Conservation (phyloP, 2,888 invertebrate species). For the Caenorhabditis auriculariae region DNA sequence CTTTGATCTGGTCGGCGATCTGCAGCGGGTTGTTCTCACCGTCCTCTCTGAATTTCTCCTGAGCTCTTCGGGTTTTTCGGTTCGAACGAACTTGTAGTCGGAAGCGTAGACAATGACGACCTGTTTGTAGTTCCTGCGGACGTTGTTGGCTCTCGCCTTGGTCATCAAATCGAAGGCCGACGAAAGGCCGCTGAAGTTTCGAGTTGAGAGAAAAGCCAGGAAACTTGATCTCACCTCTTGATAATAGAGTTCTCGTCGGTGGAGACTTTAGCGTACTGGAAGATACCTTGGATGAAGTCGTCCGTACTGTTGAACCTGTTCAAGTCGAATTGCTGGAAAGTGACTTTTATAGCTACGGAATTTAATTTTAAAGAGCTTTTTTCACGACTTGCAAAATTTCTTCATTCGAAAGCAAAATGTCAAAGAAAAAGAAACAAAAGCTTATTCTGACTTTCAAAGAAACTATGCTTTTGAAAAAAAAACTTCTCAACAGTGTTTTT, state of each 20-base stretch:
- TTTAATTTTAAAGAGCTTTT: too few relatives aligned
- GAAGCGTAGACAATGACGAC: slow-evolving; percentile 22
- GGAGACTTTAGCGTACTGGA: background rate
- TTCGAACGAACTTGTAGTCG: slow-evolving; percentile 11
- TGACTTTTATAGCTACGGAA: background rate
- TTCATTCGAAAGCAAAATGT: too few relatives aligned
- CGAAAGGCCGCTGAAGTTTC: slow-evolving; percentile 10
- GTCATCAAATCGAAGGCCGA: slow-evolving; percentile 13
- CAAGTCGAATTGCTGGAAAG: background rate
- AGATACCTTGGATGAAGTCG: background rate
- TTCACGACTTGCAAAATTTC: too few relatives aligned
- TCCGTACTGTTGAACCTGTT: background rate
- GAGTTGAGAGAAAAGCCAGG: too few relatives aligned
- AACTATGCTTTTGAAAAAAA: too few relatives aligned
- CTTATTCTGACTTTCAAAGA: too few relatives aligned
- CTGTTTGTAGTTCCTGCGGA: slow-evolving; percentile 11
- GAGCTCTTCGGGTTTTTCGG: slow-evolving; percentile 1
- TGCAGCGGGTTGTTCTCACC: slow-evolving; percentile 14
- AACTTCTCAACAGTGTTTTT: too few relatives aligned
- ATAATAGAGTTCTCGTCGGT: too few relatives aligned
- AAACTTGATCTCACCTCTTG: too few relatives aligned
- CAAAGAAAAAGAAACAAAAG: too few relatives aligned
- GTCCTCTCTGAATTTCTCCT: slow-evolving; percentile 1
- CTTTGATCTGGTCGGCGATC: slow-evolving; percentile 20
- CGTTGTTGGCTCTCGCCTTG: background rate